Conservation (phyloP, 2,888 invertebrate genomes). For the Drosophila affinis region DNA sequence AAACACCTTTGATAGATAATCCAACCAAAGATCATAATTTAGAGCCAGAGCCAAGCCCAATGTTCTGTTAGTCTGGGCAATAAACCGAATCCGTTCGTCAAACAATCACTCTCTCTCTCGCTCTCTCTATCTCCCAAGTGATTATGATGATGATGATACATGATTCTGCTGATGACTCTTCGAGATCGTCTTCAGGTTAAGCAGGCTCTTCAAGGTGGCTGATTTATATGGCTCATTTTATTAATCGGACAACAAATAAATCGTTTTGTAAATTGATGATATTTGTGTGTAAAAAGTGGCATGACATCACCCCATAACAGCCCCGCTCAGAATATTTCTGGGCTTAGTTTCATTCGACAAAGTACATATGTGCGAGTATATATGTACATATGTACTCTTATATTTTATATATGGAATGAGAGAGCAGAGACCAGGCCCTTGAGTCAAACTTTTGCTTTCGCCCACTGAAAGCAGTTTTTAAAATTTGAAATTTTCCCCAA, state of each 20-base stretch:
- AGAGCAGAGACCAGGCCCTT: conserved; percentile 11
- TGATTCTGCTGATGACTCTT: conserved; percentile 20
- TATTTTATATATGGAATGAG: conserved; percentile 14
- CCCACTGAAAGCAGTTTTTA: conserved; percentile 21
- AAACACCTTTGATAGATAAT: background rate
- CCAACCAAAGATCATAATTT: background rate
- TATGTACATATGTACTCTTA: background rate
- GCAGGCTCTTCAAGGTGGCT: conserved; percentile 27
- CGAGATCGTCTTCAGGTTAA: conserved; percentile 21
- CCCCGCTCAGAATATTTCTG: conserved; percentile 11
- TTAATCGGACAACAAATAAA: conserved; percentile 47
- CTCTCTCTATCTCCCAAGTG: background rate
- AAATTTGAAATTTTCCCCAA: conserved; percentile 26
- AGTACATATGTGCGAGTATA: no score
- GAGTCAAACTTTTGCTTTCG: conserved; percentile 16
- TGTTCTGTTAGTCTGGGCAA: conserved; percentile 22
- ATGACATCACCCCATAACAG: conserved; percentile 33
- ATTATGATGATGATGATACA: conserved; percentile 5
- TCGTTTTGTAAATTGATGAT: conserved; percentile 44
- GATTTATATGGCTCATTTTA: conserved; percentile 46
- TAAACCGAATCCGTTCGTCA: conserved; percentile 8
- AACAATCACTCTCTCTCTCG: background rate
- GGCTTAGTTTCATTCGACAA: conserved; percentile 6
- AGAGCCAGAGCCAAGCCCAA: conserved; percentile 27
- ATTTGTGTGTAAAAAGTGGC: conserved; percentile 21